Evolutionary conservation across 2,797 vertebrate species (phyloP).

Genomic region (Tadarida brasiliensis): DNA sequence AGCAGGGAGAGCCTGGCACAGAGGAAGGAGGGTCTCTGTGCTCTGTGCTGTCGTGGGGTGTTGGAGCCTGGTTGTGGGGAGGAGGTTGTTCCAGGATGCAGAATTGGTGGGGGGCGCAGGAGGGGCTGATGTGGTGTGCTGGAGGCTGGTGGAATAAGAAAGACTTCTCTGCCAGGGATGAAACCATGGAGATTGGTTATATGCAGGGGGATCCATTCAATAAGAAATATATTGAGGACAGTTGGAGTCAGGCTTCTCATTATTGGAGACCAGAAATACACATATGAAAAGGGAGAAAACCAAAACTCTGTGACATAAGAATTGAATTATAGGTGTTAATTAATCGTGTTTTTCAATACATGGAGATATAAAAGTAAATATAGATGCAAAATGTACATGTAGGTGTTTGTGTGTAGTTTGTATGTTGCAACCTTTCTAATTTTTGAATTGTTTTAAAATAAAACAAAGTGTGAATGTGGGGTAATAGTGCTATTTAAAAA

Average conservation of each 20-base stretch:
- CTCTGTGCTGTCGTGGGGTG: background rate
- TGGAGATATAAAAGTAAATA: background rate
- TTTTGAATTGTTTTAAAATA: conserved; percentile 33
- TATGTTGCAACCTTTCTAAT: conserved; percentile 24
- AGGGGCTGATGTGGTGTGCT: background rate
- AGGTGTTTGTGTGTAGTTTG: background rate
- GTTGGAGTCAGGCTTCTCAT: background rate
- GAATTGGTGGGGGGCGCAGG: accelerated
- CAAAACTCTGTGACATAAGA: background rate
- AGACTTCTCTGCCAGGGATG: background rate
- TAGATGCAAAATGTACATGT: background rate
- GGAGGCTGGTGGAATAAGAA: background rate
- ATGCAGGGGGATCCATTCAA: background rate
- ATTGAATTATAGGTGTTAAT: background rate
- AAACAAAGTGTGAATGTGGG: background rate
- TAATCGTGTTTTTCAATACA: background rate
- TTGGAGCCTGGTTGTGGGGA: background rate
- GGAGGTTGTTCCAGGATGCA: background rate
- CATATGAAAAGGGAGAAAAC: background rate
- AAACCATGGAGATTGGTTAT: background rate
- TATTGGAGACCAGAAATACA: background rate
- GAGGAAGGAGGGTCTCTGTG: background rate
- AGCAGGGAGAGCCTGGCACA: too few species aligned
- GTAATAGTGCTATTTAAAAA: conserved; percentile 21
- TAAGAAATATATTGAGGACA: background rate